phyloP scores from a whole-genome alignment of 2,888 invertebrate genomes.

The Drosophila sordidula region DNA sequence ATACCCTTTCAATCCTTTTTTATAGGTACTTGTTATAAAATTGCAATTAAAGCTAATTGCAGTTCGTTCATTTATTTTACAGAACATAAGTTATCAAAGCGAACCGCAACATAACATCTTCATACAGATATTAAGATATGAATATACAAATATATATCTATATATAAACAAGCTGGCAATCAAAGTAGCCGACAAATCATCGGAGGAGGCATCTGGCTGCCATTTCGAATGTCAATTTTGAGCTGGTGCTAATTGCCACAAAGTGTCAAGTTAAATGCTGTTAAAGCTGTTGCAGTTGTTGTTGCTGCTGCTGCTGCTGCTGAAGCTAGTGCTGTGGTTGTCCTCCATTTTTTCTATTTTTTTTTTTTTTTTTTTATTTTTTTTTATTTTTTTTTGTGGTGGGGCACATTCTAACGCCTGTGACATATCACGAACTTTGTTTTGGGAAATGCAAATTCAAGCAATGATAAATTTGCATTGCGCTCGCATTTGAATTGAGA shows the following conservation, averaged over 20 bases:
- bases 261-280: conserved; percentile 65
- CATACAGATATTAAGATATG: too few species aligned
- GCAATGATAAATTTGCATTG: conserved; percentile 71
- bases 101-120: not conserved
- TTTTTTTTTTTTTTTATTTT: not conserved
- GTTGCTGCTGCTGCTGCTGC: conserved; percentile 3
- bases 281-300: conserved; percentile 27
- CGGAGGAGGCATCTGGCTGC: conserved; percentile 21
- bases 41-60: not conserved
- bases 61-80: conserved; percentile 46
- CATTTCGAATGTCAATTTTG: conserved; percentile 50
- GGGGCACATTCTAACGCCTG: conserved; percentile 74
- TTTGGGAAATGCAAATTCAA: conserved; percentile 71
- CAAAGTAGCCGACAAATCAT: conserved; percentile 10
- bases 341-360: not conserved
- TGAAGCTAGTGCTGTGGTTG: conserved; percentile 5
- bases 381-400: too few species aligned
- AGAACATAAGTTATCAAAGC: conserved; percentile 3
- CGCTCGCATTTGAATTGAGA: conserved; percentile 65
- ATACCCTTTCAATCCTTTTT: not conserved
- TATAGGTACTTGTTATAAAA: not conserved
- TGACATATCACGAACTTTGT: conserved; percentile 76
- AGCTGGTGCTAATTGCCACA: conserved; percentile 57
- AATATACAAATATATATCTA: conserved; percentile 1
- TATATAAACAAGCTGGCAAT: conserved; percentile 17